Percentiles rank a stretch among this genome's conserved stretches.
Conservation (phyloP, 1,140 invertebrate genomes). For the Drosophila bocki region DNA sequence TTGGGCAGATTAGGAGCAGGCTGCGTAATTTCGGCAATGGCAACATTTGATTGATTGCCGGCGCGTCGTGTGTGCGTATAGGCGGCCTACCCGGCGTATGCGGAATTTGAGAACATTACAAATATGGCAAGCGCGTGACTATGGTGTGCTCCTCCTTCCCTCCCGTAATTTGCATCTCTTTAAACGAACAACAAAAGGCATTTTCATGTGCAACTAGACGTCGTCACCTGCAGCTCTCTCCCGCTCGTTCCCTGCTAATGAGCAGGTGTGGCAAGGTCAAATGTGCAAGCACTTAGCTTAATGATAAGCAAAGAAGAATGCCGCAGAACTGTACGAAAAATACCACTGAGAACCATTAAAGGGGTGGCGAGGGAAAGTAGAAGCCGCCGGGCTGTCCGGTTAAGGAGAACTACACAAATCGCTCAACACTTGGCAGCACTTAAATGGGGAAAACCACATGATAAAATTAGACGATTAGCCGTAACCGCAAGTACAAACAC, state of each 20-base stretch:
- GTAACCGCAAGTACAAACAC: constrained; percentile 53
- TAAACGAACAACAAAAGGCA: constrained; percentile 36
- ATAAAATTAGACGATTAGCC: constrained; percentile 82
- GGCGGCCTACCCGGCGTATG: constrained; percentile 43
- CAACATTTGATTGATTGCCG: constrained; percentile 70
- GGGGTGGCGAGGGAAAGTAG: not conserved
- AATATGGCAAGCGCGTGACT: constrained; percentile 67
- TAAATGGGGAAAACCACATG: constrained; percentile 80
- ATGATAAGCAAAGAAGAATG: constrained; percentile 49
- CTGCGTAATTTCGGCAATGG: constrained; percentile 59
- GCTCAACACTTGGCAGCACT: constrained; percentile 74
- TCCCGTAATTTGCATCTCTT: constrained; percentile 71
- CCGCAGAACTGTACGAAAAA: constrained; percentile 10
- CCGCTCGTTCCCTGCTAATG: constrained; percentile 13
- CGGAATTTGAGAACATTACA: constrained; percentile 71
- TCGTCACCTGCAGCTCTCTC: not conserved
- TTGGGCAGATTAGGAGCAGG: constrained; percentile 25
- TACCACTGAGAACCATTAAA: constrained; percentile 21
- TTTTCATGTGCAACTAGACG: constrained; percentile 60
- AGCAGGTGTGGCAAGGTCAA: constrained; percentile 44
- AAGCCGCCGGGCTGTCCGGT: not conserved
- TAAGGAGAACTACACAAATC: constrained; percentile 65
- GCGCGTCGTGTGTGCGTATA: constrained; percentile 29
- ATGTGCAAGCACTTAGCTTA: constrained; percentile 53
- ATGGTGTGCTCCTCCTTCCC: constrained; percentile 22